Base-by-base conservation (phyloP, 2,888 invertebrate species). In the Hirtodrosophila histrioides region DNA sequence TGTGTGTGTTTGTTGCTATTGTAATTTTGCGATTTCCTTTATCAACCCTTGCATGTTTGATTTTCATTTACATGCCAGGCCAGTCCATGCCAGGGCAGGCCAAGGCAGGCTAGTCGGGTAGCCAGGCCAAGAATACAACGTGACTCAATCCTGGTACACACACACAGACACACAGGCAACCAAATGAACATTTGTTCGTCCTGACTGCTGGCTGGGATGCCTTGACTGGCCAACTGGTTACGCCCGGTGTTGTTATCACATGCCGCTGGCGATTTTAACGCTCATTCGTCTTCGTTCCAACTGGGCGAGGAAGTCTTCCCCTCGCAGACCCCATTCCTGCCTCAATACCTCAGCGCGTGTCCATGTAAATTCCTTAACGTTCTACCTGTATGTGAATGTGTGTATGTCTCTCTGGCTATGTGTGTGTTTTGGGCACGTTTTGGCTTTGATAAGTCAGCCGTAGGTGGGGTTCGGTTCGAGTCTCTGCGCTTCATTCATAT, bases 41-140 rank as follows among this genome's bases (percentile, higher is more conserved):
- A 90, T 88, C 87, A 87, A 86, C 86, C 88, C 88, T 91, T 91
- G 91, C 91, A 91, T 91, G 91, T 91, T 89, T 90, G 89, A 91
- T 90, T 91, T 91, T 89, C 89, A 91, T 91, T 91, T 91, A 88
- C 87, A 90, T 88, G 88, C 79, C 79, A 78, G 76, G 56, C 58
- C 58, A 44, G 33, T 12, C n/a, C 44, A 51, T 29, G 31, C n/a
- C 44, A 51, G 35, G 31, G 1, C 31, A 31, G 41, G 24, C 2
- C 29, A 24, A 44, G 46, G 10, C 24, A 36, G 43, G 11, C 7
- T 27, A 57, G 54, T 56, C 40, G 56, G 61, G 61, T 56, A 69
- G 55, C 70, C 70, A 58, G 68, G 83, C 81, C 89, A 87, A 75
- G 88, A 87, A 83, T 83, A 87, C 82, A 87, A 85, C 82, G 82